Percentiles rank a stretch among this genome's conserved stretches.
Evolutionary conservation across 2,113 vertebrate species (phyloP).

Genomic region (Glareola pratincola): DNA sequence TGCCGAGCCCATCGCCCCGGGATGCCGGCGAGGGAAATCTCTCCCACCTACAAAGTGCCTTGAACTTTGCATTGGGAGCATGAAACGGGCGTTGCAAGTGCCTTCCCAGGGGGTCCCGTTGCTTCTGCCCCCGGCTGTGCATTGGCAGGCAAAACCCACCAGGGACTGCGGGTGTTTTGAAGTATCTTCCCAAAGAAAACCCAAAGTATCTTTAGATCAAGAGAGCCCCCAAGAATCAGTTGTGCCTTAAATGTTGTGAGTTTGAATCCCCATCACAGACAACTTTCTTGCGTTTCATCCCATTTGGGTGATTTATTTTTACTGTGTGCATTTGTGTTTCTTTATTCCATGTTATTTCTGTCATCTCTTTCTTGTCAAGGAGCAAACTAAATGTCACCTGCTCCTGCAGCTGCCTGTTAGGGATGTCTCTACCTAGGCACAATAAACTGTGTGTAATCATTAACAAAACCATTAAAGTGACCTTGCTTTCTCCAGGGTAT

Average conservation of each 20-base stretch:
- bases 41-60: slow-evolving; percentile 2
- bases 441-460: not conserved
- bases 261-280: not conserved
- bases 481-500: not conserved
- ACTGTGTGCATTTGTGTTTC: not conserved
- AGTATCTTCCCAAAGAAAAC: not conserved
- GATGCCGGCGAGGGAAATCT: not conserved
- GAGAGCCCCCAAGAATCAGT: not conserved
- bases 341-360: not conserved
- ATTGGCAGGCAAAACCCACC: not conserved
- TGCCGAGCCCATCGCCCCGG: not conserved
- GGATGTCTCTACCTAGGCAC: not conserved
- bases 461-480: not conserved
- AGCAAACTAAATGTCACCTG: not conserved
- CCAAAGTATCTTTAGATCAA: not conserved
- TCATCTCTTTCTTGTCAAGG: not conserved
- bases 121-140: not conserved
- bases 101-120: not conserved
- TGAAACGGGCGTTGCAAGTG: not conserved
- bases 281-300: not conserved
- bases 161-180: not conserved
- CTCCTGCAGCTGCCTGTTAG: not conserved
- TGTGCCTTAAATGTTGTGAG: not conserved
- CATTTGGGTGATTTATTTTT: not conserved
- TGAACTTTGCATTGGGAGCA: not conserved